A percentile compares a stretch with the other conserved stretches of the same genome.
Evolutionary conservation across 2,888 invertebrate species (phyloP).

Genomic region (Halictus ligatus): DNA sequence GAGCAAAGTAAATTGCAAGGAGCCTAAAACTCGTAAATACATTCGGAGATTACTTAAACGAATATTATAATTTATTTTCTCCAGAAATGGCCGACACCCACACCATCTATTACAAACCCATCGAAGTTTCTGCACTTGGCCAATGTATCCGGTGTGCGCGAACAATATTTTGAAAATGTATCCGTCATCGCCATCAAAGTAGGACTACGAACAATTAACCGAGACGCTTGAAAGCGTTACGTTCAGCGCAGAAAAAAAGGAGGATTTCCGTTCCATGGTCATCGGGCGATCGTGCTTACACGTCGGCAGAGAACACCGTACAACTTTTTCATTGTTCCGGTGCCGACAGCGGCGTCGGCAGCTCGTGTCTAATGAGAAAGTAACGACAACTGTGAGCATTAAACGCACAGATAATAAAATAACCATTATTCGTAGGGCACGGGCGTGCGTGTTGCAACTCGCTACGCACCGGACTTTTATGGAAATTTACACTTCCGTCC

Average conservation of each 20-base stretch:
- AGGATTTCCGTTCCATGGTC: conserved; percentile 22
- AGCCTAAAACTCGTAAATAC: too few species aligned
- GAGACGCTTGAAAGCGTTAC: conserved; percentile 14
- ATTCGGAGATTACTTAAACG: too few species aligned
- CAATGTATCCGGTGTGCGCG: neutral
- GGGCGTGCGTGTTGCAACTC: conserved; percentile 14
- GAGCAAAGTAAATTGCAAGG: too few species aligned
- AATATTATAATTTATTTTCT: too few species aligned
- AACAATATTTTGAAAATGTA: neutral
- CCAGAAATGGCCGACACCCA: too few species aligned
- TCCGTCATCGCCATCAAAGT: neutral
- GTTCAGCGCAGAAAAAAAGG: neutral
- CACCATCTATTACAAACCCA: too few species aligned
- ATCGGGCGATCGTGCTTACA: neutral
- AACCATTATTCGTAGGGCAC: conserved; percentile 27
- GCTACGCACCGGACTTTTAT: conserved; percentile 34
- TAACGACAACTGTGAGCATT: conserved; percentile 35
- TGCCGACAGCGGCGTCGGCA: conserved; percentile 13
- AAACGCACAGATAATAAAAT: conserved; percentile 44
- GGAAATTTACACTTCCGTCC: conserved; percentile 17
- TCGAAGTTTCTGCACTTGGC: neutral
- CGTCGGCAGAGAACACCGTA: neutral
- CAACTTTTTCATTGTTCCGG: conserved; percentile 5
- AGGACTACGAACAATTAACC: conserved; percentile 3
- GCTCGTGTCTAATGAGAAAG: conserved; percentile 46